Evolutionary conservation across 2,797 vertebrate species (phyloP).

Genomic region (Merluccius polli): DNA sequence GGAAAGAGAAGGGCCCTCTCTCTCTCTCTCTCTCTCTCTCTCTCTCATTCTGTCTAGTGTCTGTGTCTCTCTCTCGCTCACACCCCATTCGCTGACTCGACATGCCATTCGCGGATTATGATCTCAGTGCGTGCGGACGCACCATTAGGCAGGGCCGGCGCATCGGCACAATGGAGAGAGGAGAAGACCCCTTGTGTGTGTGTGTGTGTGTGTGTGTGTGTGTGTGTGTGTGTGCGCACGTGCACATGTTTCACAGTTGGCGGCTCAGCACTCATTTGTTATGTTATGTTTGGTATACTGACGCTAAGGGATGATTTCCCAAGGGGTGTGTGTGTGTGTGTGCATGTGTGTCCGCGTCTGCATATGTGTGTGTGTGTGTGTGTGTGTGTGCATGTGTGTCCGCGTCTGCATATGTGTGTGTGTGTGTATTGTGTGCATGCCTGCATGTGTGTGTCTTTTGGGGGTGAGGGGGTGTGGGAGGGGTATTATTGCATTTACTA

Average conservation of each 20-base stretch:
- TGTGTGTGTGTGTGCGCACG: constrained; percentile 1
- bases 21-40: constrained; percentile 44
- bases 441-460: background rate
- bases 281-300: background rate
- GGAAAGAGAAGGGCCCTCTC: constrained; percentile 59
- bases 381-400: too few relatives aligned
- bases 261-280: background rate
- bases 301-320: too few relatives aligned
- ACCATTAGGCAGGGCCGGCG: constrained; percentile 60
- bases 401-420: background rate
- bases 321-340: too few relatives aligned
- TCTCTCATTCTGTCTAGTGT: constrained; percentile 38
- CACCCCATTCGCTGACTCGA: constrained; percentile 70
- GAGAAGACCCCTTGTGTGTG: background rate
- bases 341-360: too few relatives aligned
- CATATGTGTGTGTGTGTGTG: too few relatives aligned
- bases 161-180: background rate
- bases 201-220: constrained; percentile 1
- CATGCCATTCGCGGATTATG: constrained; percentile 79
- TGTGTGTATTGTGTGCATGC: background rate
- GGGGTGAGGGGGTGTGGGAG: background rate
- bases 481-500: background rate
- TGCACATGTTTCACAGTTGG: background rate
- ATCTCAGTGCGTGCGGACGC: constrained; percentile 72
- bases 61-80: background rate